Evolutionary conservation across 2,888 invertebrate genomes (phyloP), one percentile per base, ranked within the genome.

Genomic region (Lysandra bellargus): DNA sequence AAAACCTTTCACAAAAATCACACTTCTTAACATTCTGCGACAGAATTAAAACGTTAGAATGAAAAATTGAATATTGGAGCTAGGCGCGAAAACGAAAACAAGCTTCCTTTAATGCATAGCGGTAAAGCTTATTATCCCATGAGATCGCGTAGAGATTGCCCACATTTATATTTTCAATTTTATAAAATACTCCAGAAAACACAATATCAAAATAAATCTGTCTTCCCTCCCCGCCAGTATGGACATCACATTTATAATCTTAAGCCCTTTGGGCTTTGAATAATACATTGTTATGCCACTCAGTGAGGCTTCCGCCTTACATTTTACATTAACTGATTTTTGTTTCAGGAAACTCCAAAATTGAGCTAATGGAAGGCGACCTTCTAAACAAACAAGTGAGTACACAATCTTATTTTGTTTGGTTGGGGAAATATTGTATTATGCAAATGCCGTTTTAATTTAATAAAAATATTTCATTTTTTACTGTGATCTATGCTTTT

Each of bases 181-280:
- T 69, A 69, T 23, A 33, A 37, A 69, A 69, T 37, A 37, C 33
- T 69, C 14, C 14, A 1, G 69, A 6, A 69, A 69, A 14, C 4
- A 69, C 33, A 37, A 69, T 37, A 33, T 69, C 37, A 69, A 69
- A 69, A 69, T 69, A 69, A 69, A 69, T 69, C 5, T 37, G 17
- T 69, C 64, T 9, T 37, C 17, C 37, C 69, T 37, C 14, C 33
- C 4, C 69, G 33, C 69, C 37, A 37, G 69, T 37, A 69, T 69
- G 69, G 69, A 69, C 69, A 69, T 69, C 69, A 69, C 69, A 69
- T 69, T 69, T 69, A 69, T 69, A 69, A 69, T 69, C 69, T 69
- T 69, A 69, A 69, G 69, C 69, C 69, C 69, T 69, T 69, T 69
- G 69, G 69, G 69, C 69, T 69, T 69, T 69, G 69, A 69, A 69